These are phyloP conservation scores for Acanthochromis polyacanthus DNA, from an alignment of 2,113 vertebrate species.

Conservation along the genomic window DNA sequence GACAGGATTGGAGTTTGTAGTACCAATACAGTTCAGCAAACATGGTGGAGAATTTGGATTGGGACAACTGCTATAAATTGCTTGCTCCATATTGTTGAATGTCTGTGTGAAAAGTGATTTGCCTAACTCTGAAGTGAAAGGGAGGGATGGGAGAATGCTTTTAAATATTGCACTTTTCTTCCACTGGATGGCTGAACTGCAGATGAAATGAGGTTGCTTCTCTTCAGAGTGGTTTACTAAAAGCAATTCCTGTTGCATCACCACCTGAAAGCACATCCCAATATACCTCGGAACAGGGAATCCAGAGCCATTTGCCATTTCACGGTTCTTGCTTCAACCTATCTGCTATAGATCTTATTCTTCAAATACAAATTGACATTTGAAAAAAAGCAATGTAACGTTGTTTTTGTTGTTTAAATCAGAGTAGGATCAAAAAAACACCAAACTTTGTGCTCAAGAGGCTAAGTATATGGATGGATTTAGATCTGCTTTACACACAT, in stretches of 20 bases:
- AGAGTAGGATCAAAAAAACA: background rate
- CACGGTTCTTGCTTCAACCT: background rate
- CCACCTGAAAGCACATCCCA: conserved; percentile 20
- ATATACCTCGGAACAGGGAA: conserved; percentile 9
- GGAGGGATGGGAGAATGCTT: conserved; percentile 31
- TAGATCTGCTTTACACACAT: background rate
- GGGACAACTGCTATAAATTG: background rate
- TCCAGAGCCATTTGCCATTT: conserved; percentile 11
- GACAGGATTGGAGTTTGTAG: too few species aligned
- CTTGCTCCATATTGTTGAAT: background rate
- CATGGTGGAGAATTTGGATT: background rate
- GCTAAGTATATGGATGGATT: background rate
- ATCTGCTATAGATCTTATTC: background rate
- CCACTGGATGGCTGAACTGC: conserved; percentile 18
- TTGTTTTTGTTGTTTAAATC: background rate
- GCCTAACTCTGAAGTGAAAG: conserved; percentile 23
- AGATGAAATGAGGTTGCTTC: conserved; percentile 13
- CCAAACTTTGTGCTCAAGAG: too few species aligned
- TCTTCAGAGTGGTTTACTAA: conserved; percentile 44
- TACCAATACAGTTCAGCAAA: background rate
- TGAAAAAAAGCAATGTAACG: background rate
- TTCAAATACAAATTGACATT: background rate
- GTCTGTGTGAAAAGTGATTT: background rate
- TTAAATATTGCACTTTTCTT: conserved; percentile 74
- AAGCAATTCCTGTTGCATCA: conserved; percentile 29